Base-by-base conservation (phyloP, 2,888 invertebrate genomes). In the Apomyelois bistriatella region DNA sequence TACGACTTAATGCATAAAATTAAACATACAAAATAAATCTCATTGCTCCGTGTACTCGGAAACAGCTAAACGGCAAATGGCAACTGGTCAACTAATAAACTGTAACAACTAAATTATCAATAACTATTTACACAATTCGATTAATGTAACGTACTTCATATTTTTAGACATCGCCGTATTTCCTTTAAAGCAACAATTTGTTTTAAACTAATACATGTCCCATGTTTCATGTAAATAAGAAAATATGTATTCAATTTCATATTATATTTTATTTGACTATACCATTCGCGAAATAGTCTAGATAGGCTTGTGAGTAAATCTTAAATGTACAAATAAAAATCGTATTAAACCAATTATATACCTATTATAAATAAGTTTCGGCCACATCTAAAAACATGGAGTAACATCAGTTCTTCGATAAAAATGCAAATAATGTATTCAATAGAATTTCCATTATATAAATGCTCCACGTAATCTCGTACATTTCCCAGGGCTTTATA, bases 11-110 rank as follows among this genome's bases (percentile, higher is more conserved):
- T 68, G 10, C 1, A 74, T 55, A 74, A 66, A 69, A 66, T 69
- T 72, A 78, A 72, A 78, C 70, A 63, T 63, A 66, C 67, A 71
- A 79, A 80, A 75, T 75, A 81, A 82, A 81, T 81, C 81, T 82
- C 82, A 73, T 68, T 58, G 61, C 50, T 62, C 53, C 71, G 70
- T 66, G 61, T 65, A 69, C 58, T 67, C 59, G 67, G 69, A 73
- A 70, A 70, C 66, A 65, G 61, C 7, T 10, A 32, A 66, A 62
- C 59, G 64, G 74, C 72, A 73, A 32, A 84, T 83, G 84, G 84
- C 84, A 82, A 79, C 80, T 76, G 63, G 66, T 79, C 75, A 69
- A 77, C 69, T 68, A 72, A 67, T 68, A 72, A 59, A 71, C 54
- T 56, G 59, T 72, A 73, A 73, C 65, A 52, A 36, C 41, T 54